Evolutionary conservation across 2,113 vertebrate species (phyloP), one percentile per base, ranked within the genome.

Genomic region (Porphyrio hochstetteri): DNA sequence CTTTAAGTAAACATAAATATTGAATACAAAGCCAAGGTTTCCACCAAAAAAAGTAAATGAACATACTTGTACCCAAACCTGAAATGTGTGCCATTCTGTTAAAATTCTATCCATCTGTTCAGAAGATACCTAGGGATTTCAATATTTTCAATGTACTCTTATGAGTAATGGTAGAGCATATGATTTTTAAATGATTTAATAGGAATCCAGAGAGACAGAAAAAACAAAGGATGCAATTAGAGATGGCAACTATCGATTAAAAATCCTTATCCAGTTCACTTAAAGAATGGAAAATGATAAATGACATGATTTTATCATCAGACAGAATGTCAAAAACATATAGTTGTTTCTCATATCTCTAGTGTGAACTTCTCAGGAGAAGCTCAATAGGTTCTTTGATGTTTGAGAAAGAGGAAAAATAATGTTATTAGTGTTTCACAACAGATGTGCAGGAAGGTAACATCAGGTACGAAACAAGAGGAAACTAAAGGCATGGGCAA

Each of bases 171-270:
- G 18, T 78, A 72, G 20, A 82, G 31, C n/a, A 50, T 86, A 68
- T 76, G 86, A 91, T 93, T 95, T 95, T 92, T 91, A 88, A 96
- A 94, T 93, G 83, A 94, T 91, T 95, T 91, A 94, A 86, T 46
- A 92, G 44, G 64, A 93, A 92, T 96, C 92, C 92, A 94, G 79
- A 88, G 88, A 94, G 92, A 90, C 68, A 69, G 35, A n/a, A 83
- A 94, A 94, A 96, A 68, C 48, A 93, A 92, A 86, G 38, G 56
- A 93, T 88, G 76, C 53, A 88, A 93, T 96, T 95, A 96, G 80
- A 96, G 40, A 21, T 92, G 72, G 88, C 86, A 95, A 93, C 36
- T 95, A 96, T 96, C 0, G 92, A 97, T 92, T 93, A 86, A 95
- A 95, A 94, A 90, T 88, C 56, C 69, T 86, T 42, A 84, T 57